Evolutionary conservation across 1,140 invertebrate species (phyloP), one percentile per base, ranked within the genome.

Genomic region (Portunus trituberculatus): DNA sequence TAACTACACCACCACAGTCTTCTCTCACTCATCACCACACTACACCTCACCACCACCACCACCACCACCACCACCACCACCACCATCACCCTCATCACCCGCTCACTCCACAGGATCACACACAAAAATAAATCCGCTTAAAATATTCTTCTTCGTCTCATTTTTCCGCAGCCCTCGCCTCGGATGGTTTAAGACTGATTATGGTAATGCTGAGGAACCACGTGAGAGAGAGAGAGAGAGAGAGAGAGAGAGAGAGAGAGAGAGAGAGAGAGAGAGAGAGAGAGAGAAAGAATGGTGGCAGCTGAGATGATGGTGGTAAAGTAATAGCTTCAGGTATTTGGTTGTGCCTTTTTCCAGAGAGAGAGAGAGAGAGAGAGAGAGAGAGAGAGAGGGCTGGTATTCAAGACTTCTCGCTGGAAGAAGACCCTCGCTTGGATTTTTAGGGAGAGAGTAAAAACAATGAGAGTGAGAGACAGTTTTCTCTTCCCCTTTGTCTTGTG

Each of bases 111-210:
- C 86, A 76, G 59, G 59, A 94, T 46, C 59, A 10, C 14, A 46
- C n/a, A 91, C 31, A 88, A 94, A 94, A 94, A 94, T 94, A 94
- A 94, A 94, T 91, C 88, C 76, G 93, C 16, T 82, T 94, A 91
- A 94, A 94, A 94, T 91, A 94, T 94, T 94, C 87, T 59, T 93
- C 84, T 82, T 14, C 52, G 86, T 94, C 93, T 94, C 93, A 94
- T 89, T 90, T 90, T 94, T 82, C 88, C 89, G 52, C 48, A 29
- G 16, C 82, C 82, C 52, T 76, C 93, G 87, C 93, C 93, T 83
- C 93, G 39, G 87, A 89, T 82, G 87, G 67, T 83, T 90, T 90
- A 90, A 90, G 87, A 91, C 93, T 90, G 93, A 94, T 94, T 90
- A 94, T 89, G 87, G 87, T 90, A 94, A 94, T 89, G 32, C 45